Conservation (phyloP, 2,888 invertebrate genomes). For the Ellobium chinense region DNA sequence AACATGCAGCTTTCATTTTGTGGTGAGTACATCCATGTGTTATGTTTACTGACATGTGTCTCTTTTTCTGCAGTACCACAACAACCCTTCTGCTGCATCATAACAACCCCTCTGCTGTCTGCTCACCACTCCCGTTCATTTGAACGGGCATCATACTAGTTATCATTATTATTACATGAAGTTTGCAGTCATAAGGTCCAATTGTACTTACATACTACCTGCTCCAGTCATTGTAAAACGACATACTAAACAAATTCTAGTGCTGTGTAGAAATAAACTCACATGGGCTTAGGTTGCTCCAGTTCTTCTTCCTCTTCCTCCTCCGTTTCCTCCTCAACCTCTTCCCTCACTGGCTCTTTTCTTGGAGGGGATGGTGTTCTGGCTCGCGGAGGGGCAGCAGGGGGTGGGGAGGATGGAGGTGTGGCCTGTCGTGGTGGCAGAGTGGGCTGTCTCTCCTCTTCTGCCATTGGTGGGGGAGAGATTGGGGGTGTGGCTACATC, state of each 20-base stretch:
- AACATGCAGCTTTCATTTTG: no score
- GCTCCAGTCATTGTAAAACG: no score
- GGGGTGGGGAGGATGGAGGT: slow-evolving; percentile 57
- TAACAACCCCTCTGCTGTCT: no score
- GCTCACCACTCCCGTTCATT: no score
- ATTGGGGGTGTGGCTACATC: slow-evolving; percentile 48
- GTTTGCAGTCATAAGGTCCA: no score
- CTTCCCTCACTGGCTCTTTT: slow-evolving; percentile 1
- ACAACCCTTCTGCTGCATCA: no score
- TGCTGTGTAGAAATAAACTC: slow-evolving; percentile 21
- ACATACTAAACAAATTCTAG: neutral
- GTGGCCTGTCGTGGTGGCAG: slow-evolving; percentile 48
- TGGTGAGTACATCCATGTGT: no score
- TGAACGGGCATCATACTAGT: no score
- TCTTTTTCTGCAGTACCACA: no score
- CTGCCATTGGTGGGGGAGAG: slow-evolving; percentile 42
- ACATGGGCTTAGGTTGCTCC: slow-evolving; percentile 61
- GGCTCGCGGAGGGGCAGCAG: slow-evolving; percentile 50
- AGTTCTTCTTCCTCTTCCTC: slow-evolving; percentile 37
- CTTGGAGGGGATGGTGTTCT: neutral
- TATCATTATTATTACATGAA: no score
- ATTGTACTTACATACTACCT: no score
- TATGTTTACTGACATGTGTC: no score
- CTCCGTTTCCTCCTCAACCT: slow-evolving; percentile 25
- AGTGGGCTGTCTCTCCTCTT: neutral